Evolutionary conservation across 2,888 invertebrate species (phyloP), one percentile per base, ranked within the genome.

Genomic region (Tenthredo mesomela): DNA sequence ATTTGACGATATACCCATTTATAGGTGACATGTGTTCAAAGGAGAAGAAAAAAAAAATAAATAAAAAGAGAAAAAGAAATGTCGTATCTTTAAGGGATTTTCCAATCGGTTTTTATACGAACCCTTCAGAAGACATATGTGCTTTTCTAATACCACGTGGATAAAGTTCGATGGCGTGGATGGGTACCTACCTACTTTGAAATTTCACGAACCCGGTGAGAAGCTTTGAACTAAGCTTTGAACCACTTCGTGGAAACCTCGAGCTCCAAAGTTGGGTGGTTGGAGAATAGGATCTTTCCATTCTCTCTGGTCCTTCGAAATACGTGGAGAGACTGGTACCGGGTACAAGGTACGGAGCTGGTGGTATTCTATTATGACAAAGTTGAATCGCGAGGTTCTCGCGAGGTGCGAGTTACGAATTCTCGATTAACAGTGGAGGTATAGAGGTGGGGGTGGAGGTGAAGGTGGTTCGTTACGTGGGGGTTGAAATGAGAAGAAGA

Each of bases 311-410:
- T 54, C 65, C 80, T 80, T 40, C 80, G 80, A 61, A 65, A 37
- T 80, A 54, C 77, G 33, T 33, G 40, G 29, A 37, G 70, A 37
- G 21, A 47, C 10, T 75, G 54, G 40, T n/a, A n/a, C n/a, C 10
- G 71, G n/a, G 37, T 37, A 71, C 37, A 40, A n/a, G 75, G 75
- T 9, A 75, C 29, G 33, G 21, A 25, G 70, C 4, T 21, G 77
- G 77, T 21, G 77, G 77, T 77, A 77, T 80, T 80, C 80, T 61
- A 80, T 80, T 80, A 61, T 80, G 80, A 61, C 61, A 21, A 33
- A 80, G 77, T 80, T 80, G n/a, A 15, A 18, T 80, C 21, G 2
- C 7, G 71, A 43, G 43, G 9, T 73, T 70, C 70, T 9, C 18
- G 10, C 70, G n/a, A 73, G 12, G 47, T 54, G 29, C 50, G 54